Conservation (phyloP, 2,888 invertebrate species). For the Machimus rusticus region DNA sequence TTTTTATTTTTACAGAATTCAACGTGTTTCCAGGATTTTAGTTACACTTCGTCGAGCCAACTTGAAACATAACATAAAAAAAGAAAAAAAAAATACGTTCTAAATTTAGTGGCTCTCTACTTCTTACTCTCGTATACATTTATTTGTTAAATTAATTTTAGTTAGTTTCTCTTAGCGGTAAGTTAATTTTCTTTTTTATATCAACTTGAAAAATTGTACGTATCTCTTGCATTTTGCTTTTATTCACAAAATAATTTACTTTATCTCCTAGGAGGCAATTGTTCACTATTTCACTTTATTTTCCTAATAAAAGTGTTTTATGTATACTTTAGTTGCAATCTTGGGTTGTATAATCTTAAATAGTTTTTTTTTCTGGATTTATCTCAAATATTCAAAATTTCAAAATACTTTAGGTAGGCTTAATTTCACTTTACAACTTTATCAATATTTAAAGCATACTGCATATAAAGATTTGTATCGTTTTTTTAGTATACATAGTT, state of each 20-base stretch:
- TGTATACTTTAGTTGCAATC: slow-evolving; percentile 30
- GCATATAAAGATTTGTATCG: slow-evolving; percentile 24
- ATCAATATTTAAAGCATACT: slow-evolving; percentile 18
- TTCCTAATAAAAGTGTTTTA: background rate
- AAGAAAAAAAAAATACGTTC: background rate
- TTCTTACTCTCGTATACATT: slow-evolving; percentile 39
- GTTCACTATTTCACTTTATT: background rate
- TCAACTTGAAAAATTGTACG: slow-evolving; percentile 37
- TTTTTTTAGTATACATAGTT: slow-evolving; percentile 35
- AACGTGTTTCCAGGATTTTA: background rate
- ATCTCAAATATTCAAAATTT: slow-evolving; percentile 2
- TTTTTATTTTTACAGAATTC: slow-evolving; percentile 2
- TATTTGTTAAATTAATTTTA: slow-evolving; percentile 27
- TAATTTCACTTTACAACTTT: slow-evolving; percentile 17
- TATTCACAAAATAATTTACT: slow-evolving; percentile 33
- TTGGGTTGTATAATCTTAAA: background rate
- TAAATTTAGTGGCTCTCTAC: slow-evolving; percentile 7
- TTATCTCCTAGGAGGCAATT: slow-evolving; percentile 11
- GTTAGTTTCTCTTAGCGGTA: slow-evolving; percentile 15
- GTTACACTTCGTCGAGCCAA: background rate
- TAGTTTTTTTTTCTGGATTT: slow-evolving; percentile 12
- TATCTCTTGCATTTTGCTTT: slow-evolving; percentile 19
- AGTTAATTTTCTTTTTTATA: background rate
- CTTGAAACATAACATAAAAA: background rate
- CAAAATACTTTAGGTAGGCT: slow-evolving; percentile 9